A percentile compares a stretch with the other conserved stretches of the same genome.
Conservation (phyloP, 1,140 invertebrate species). For the Drosophila parabipectinata region DNA sequence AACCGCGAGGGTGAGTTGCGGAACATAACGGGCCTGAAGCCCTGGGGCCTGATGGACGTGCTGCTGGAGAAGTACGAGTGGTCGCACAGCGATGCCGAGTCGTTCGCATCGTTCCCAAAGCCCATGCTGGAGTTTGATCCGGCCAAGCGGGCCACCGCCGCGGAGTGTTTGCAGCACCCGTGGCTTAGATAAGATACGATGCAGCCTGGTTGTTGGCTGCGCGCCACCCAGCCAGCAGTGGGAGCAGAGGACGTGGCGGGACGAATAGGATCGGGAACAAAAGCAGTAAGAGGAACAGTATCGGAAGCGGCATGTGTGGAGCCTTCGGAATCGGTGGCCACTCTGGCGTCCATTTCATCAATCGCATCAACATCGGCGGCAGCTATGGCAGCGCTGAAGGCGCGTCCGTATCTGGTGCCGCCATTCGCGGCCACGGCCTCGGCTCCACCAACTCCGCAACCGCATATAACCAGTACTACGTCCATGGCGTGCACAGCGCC, state of each 20-base stretch:
- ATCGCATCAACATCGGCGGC: slow-evolving; percentile 73
- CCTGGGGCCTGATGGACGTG: slow-evolving; percentile 96
- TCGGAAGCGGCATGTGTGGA: slow-evolving; percentile 30
- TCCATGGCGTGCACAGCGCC: slow-evolving; percentile 57
- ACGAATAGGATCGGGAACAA: slow-evolving; percentile 1
- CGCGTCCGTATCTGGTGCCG: slow-evolving; percentile 53
- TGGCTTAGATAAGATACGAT: slow-evolving; percentile 89
- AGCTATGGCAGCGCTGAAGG: slow-evolving; percentile 64
- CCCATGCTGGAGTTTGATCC: slow-evolving; percentile 98
- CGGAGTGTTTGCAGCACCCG: slow-evolving; percentile 95
- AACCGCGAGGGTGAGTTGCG: slow-evolving; percentile 95
- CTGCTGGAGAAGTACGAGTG: slow-evolving; percentile 98
- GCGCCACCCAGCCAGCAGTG: slow-evolving; percentile 69
- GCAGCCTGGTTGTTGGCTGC: slow-evolving; percentile 79
- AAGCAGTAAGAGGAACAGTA: slow-evolving; percentile 21
- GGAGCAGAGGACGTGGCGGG: slow-evolving; percentile 26
- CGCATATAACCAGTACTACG: slow-evolving; percentile 30
- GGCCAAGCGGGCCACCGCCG: slow-evolving; percentile 94
- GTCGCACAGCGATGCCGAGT: slow-evolving; percentile 91
- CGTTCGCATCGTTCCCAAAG: slow-evolving; percentile 95
- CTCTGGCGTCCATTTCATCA: slow-evolving; percentile 71
- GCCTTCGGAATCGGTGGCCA: slow-evolving; percentile 68
- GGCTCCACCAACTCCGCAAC: slow-evolving; percentile 66
- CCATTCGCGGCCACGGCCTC: slow-evolving; percentile 57
- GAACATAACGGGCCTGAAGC: slow-evolving; percentile 96